Percentiles rank a stretch among this genome's conserved stretches.
Evolutionary conservation across 2,888 invertebrate genomes (phyloP).

Genomic region (Drosophila melanosoma): DNA sequence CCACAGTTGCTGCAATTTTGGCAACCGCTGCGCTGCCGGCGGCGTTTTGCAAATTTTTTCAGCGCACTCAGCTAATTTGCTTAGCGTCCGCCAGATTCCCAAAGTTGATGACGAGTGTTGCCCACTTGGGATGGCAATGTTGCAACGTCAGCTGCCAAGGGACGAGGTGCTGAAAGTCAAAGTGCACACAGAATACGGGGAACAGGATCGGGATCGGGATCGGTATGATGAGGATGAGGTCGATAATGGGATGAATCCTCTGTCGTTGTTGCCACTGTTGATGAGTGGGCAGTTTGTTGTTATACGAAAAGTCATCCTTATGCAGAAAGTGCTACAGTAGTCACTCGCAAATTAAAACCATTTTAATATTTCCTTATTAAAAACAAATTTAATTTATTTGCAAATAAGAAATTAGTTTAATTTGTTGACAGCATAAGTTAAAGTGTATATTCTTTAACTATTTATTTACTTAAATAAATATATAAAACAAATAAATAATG

Average conservation of each 20-base stretch:
- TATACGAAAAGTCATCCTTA: conserved; percentile 25
- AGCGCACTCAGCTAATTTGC: conserved; percentile 53
- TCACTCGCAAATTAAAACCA: background rate
- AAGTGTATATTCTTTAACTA: no score
- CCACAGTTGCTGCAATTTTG: conserved; percentile 30
- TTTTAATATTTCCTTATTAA: background rate
- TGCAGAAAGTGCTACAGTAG: background rate
- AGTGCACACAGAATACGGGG: conserved; percentile 20
- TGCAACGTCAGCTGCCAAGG: conserved; percentile 45
- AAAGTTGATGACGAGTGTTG: conserved; percentile 13
- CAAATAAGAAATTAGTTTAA: no score
- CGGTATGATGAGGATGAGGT: conserved; percentile 13
- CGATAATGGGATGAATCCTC: background rate
- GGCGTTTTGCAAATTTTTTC: conserved; percentile 55
- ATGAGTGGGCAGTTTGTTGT: conserved; percentile 68
- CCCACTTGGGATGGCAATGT: conserved; percentile 16
- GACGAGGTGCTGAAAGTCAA: conserved; percentile 46
- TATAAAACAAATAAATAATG: background rate
- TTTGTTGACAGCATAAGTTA: no score
- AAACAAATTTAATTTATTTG: no score
- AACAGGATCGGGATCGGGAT: background rate
- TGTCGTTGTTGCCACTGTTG: conserved; percentile 15
- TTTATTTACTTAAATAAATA: no score
- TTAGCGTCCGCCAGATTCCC: conserved; percentile 22
- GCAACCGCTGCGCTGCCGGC: conserved; percentile 50